Conservation (phyloP, 2,797 vertebrate species). For the Danio albolineatus region DNA sequence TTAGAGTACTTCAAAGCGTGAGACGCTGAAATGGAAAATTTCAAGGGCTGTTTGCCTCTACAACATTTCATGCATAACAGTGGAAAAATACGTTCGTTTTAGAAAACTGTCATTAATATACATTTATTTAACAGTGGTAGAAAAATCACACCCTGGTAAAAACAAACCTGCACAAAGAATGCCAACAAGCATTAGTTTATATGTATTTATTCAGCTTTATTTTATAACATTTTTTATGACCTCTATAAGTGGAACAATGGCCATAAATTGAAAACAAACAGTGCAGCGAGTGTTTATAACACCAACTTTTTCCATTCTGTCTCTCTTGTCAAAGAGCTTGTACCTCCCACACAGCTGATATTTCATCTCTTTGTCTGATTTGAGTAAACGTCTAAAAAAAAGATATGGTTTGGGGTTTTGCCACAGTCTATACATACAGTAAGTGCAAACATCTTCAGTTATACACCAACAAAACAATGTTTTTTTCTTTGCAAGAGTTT, state of each 20-base stretch:
- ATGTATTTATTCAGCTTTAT: neutral
- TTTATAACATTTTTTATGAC: neutral
- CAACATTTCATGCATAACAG: neutral
- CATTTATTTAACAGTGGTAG: neutral
- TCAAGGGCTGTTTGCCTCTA: constrained; percentile 1
- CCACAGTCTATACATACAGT: neutral
- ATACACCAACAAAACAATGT: neutral
- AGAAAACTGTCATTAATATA: neutral
- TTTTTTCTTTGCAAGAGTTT: neutral
- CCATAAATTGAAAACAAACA: no score
- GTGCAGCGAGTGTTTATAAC: neutral
- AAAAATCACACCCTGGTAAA: neutral
- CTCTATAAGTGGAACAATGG: neutral
- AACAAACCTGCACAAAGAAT: neutral
- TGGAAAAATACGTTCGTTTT: neutral
- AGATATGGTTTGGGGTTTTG: neutral
- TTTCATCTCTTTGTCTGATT: neutral
- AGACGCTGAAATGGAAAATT: constrained; percentile 17
- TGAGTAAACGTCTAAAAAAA: constrained; percentile 2
- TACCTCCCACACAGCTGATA: constrained; percentile 18
- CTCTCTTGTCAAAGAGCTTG: neutral
- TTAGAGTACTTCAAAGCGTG: constrained; percentile 44
- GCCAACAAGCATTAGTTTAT: neutral
- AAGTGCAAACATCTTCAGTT: neutral
- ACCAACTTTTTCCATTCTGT: constrained; percentile 29